phyloP scores from a whole-genome alignment of 2,797 vertebrate genomes.

The Buceros bicornis region DNA sequence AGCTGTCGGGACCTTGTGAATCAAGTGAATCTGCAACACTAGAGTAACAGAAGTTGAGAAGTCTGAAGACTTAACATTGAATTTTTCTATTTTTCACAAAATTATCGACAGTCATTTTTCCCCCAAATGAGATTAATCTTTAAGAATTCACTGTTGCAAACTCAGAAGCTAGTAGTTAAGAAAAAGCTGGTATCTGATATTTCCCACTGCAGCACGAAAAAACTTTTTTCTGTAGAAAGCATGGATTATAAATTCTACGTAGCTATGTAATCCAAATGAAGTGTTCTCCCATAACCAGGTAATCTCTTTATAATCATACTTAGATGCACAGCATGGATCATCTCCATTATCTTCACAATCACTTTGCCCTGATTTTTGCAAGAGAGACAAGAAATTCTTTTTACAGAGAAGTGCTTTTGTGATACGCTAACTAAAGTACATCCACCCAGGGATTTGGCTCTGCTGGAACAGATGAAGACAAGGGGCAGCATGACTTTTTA shows the following conservation, averaged over 20 bases:
- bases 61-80: background rate
- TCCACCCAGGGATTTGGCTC: background rate
- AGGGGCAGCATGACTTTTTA: background rate
- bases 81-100: background rate
- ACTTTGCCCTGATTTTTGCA: constrained; percentile 1
- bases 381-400: background rate
- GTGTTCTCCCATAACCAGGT: constrained; percentile 8
- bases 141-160: background rate
- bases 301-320: constrained; percentile 49
- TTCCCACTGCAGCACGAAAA: background rate
- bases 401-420: background rate
- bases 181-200: background rate
- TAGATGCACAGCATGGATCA: constrained; percentile 14
- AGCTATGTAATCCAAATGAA: constrained; percentile 25
- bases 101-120: background rate
- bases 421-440: background rate
- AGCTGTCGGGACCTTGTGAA: background rate
- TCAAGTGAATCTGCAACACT: background rate
- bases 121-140: background rate
- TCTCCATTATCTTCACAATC: constrained; percentile 29
- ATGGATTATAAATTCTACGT: background rate
- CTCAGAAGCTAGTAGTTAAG: background rate
- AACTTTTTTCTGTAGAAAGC: background rate
- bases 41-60: background rate
- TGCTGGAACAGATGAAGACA: background rate